Base-by-base conservation (phyloP, 2,113 vertebrate species). In the Cinclus mexicanus region DNA sequence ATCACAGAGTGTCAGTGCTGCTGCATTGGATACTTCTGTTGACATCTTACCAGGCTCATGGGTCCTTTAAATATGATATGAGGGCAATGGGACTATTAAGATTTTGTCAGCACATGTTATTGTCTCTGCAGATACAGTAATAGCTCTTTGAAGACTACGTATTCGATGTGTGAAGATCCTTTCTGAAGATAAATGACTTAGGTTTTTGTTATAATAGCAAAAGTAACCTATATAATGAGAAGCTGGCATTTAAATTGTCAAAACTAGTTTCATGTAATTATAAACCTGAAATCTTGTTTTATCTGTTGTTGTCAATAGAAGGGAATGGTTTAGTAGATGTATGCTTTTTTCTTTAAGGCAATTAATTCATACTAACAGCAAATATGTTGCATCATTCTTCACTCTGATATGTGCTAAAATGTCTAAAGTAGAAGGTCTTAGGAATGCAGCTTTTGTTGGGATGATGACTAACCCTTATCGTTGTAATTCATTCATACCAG, bases 101-200 rank as follows among this genome's bases (percentile, higher is more conserved):
- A 64, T 94, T 94, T 96, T 83, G 74, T 94, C 79, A 89, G 67
- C 64, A 68, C 41, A 42, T 21, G 78, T 95, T 84, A 91, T 83
- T 75, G 93, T 96, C 69, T 93, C 91, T 82, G 82, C 47, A 87
- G 91, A 86, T 79, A 39, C 25, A 59, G 49, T 76, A 78, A 88
- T 41, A 88, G 55, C 55, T 69, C 75, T 69, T 79, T 39, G 71
- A 83, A 83, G 95, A 39, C 84, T 42, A 20, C 1, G 3, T 69
- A 22, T 87, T 95, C 4, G 4, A 12, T 47, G 31, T 65, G 31
- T 69, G 82, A 79, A 77, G 89, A 79, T 89, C 31, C 29, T 68
- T 94, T 90, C 50, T 81, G 68, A 86, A 65, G 76, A 82, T 28
- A 86, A 86, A 87, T 67, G 10, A n/a, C 39, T 74, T 20, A 2